phyloP scores from a whole-genome alignment of 1,140 invertebrate species.

The Littorina saxatilis region DNA sequence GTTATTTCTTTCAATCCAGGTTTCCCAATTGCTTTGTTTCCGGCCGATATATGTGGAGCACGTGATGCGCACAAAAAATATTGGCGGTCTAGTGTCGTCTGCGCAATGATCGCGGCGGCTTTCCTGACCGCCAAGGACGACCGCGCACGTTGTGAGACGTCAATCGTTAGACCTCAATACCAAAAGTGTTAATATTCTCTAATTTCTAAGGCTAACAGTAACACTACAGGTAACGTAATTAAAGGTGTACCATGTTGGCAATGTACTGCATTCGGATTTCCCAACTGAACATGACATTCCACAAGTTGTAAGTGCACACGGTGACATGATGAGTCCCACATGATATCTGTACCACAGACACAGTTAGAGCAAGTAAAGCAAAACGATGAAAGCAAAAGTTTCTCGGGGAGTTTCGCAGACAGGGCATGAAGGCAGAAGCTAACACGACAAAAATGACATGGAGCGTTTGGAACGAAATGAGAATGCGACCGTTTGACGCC shows the following conservation, averaged over 20 bases:
- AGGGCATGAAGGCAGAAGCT: neutral
- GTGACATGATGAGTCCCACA: slow-evolving; percentile 26
- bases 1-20: too few species aligned
- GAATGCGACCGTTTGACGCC: too few species aligned
- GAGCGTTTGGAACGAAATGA: neutral
- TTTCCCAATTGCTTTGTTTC: too few species aligned
- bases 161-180: too few species aligned
- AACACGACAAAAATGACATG: neutral
- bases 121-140: too few species aligned
- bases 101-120: too few species aligned
- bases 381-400: neutral
- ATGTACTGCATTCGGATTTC: slow-evolving; percentile 60
- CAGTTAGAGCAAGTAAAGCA: neutral
- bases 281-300: slow-evolving; percentile 72
- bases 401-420: neutral
- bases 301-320: slow-evolving; percentile 65
- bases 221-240: too few species aligned
- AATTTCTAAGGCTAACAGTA: neutral
- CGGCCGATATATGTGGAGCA: too few species aligned
- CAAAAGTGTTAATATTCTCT: neutral
- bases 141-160: too few species aligned
- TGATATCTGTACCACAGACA: slow-evolving; percentile 1
- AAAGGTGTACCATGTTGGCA: slow-evolving; percentile 65
- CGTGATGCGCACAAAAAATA: too few species aligned
- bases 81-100: too few species aligned